phyloP scores from a whole-genome alignment of 2,797 vertebrate genomes.

The Notolabrus celidotus region DNA sequence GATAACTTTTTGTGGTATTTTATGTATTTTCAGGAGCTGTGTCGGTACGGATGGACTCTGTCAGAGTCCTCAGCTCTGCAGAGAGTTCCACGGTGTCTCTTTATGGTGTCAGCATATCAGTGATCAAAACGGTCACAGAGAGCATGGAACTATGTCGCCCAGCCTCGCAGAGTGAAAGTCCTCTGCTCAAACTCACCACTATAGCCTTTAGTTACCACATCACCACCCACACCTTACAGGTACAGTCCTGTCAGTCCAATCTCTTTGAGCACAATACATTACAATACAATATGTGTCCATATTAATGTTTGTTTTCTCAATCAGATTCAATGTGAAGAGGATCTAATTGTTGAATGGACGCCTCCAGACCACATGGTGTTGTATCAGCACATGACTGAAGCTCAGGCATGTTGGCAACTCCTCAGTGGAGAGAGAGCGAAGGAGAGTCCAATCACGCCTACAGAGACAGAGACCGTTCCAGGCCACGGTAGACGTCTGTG shows the following conservation, averaged over 20 bases:
- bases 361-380: slow-evolving; percentile 95
- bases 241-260: slow-evolving; percentile 46
- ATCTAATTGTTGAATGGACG: slow-evolving; percentile 90
- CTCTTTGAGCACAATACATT: background rate
- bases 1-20: background rate
- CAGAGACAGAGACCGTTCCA: slow-evolving; percentile 2
- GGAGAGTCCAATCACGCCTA: background rate
- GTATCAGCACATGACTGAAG: slow-evolving; percentile 91
- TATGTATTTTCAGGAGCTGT: slow-evolving; percentile 87
- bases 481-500: slow-evolving; percentile 74
- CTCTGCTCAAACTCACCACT: slow-evolving; percentile 86
- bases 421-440: slow-evolving; percentile 65
- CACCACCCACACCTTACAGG: slow-evolving; percentile 91
- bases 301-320: slow-evolving; percentile 11
- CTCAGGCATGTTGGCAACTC: slow-evolving; percentile 83
- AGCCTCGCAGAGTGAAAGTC: slow-evolving; percentile 84
- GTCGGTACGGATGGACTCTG: slow-evolving; percentile 89
- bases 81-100: slow-evolving; percentile 89
- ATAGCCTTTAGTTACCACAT: slow-evolving; percentile 88
- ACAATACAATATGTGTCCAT: background rate
- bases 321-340: slow-evolving; percentile 86
- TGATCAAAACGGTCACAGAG: slow-evolving; percentile 90
- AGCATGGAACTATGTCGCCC: slow-evolving; percentile 93
- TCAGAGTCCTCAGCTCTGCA: slow-evolving; percentile 86
- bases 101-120: slow-evolving; percentile 89